These are phyloP conservation scores for Diplosoma virens DNA, from an alignment of 23 tunicate species.

Conservation along the genomic window DNA sequence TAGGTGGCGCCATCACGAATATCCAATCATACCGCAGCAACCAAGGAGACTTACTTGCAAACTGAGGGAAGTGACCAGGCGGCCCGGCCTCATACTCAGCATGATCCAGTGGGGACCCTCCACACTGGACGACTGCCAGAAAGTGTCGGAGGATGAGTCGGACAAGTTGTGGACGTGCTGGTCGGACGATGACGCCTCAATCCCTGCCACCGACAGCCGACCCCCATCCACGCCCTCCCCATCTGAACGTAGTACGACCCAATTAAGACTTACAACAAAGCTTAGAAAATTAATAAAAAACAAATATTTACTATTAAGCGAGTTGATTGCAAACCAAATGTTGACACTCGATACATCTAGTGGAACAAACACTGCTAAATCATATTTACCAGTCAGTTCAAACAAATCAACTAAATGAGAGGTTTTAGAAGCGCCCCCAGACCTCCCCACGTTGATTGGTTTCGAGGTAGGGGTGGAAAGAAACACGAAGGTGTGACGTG, in stretches of 20 bases:
- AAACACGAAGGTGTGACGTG: conserved; percentile 59
- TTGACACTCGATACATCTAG: no score
- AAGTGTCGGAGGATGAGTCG: conserved; percentile 35
- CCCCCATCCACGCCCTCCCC: no score
- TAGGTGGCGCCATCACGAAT: neutral
- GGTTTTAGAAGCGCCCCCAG: no score
- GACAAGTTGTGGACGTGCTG: conserved; percentile 9
- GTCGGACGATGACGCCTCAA: conserved; percentile 47
- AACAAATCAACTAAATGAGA: no score
- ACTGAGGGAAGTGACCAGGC: conserved; percentile 33
- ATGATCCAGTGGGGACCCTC: conserved; percentile 29
- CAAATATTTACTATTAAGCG: no score
- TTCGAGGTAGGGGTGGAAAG: conserved; percentile 38
- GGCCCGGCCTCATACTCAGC: conserved; percentile 44
- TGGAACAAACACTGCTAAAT: no score
- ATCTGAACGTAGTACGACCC: no score
- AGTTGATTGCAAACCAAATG: no score
- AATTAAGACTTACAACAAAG: no score
- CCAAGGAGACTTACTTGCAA: conserved; percentile 37
- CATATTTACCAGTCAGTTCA: no score
- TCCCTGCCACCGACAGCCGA: conserved; percentile 6
- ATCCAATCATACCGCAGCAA: neutral
- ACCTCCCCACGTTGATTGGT: conserved; percentile 6
- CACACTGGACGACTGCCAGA: conserved; percentile 51
- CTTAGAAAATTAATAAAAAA: no score